A percentile compares a stretch with the other conserved stretches of the same genome.
phyloP scores from a whole-genome alignment of 2,113 vertebrate genomes.

The Columba janthina region DNA sequence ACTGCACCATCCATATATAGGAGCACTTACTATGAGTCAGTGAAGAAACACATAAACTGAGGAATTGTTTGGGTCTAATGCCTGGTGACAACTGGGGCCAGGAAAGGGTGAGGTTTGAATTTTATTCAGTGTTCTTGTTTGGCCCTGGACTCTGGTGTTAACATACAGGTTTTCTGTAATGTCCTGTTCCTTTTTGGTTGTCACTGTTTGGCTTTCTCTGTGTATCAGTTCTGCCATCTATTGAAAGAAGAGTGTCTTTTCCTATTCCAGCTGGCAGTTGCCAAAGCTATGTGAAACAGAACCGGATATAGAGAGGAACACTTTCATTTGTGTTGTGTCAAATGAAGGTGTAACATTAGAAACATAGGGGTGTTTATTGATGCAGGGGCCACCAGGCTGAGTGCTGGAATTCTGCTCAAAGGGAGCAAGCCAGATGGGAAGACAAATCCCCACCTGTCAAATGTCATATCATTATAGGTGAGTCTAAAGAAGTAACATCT shows the following conservation, averaged over 20 bases:
- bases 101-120: neutral
- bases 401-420: neutral
- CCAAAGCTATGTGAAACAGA: constrained; percentile 21
- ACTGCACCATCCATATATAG: neutral
- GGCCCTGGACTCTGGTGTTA: neutral
- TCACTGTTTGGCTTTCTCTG: neutral
- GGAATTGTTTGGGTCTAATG: neutral
- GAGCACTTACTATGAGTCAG: neutral
- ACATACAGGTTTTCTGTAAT: constrained; percentile 1
- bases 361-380: neutral
- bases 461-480: neutral
- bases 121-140: neutral
- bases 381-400: neutral
- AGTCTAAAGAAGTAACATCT: neutral
- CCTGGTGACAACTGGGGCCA: neutral
- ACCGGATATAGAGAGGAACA: neutral
- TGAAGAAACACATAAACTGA: neutral
- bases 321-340: constrained; percentile 9
- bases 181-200: neutral
- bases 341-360: constrained; percentile 14
- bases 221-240: neutral
- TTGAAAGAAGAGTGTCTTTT: neutral
- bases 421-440: neutral
- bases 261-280: constrained; percentile 29
- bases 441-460: neutral